Conservation (phyloP, 2,888 invertebrate species). For the Sarcophaga subvicina region DNA sequence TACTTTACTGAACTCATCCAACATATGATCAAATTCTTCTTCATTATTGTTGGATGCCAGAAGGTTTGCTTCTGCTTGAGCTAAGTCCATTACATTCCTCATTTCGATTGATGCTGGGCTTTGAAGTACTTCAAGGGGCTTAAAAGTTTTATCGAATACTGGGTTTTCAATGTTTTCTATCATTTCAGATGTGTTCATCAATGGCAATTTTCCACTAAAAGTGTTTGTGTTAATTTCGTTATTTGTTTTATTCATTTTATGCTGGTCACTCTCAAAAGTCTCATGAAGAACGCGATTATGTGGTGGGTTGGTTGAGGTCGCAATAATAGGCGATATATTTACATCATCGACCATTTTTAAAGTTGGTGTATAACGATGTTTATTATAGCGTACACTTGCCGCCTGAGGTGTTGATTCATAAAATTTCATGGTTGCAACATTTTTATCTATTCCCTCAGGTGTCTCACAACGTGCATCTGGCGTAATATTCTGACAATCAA, state of each 20-base stretch:
- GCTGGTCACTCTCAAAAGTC: constrained; percentile 72
- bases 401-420: constrained; percentile 78
- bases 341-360: constrained; percentile 74
- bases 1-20: constrained; percentile 77
- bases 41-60: constrained; percentile 78
- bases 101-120: constrained; percentile 73
- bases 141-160: constrained; percentile 73
- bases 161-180: constrained; percentile 77
- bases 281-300: constrained; percentile 72
- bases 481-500: constrained; percentile 69
- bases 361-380: constrained; percentile 75
- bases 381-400: constrained; percentile 71
- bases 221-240: constrained; percentile 66
- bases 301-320: constrained; percentile 55
- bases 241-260: constrained; percentile 54
- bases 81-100: constrained; percentile 76
- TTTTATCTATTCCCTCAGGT: constrained; percentile 75
- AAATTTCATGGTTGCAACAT: constrained; percentile 71
- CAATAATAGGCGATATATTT: constrained; percentile 79
- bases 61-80: constrained; percentile 77
- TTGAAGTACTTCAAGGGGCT: constrained; percentile 64
- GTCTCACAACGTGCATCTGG: constrained; percentile 75
- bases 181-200: constrained; percentile 74
- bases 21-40: constrained; percentile 80
- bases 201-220: constrained; percentile 68